Evolutionary conservation across 2,888 invertebrate genomes (phyloP).

Genomic region (Quadroppia sp.): DNA sequence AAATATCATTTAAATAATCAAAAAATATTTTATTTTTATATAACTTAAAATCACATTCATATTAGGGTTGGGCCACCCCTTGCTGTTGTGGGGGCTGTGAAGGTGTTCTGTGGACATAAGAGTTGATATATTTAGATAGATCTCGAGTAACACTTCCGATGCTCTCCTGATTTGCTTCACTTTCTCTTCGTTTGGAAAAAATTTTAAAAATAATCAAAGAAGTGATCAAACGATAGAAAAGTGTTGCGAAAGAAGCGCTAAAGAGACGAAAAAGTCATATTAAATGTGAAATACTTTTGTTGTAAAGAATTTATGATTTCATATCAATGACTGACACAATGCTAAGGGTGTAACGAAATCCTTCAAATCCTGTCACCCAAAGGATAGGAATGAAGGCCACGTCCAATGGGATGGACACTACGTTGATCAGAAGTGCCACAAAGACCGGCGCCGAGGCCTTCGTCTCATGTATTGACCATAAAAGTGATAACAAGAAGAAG

Average conservation of each 20-base stretch:
- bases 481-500: constrained; percentile 10
- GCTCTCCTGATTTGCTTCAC: neutral
- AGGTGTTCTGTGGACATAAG: neutral
- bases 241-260: neutral
- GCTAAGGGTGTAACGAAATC: neutral
- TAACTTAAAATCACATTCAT: neutral
- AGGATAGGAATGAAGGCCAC: neutral
- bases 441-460: neutral
- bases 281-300: too few relatives aligned
- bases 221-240: neutral
- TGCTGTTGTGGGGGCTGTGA: neutral
- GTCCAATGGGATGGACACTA: neutral
- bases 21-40: neutral
- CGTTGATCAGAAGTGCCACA: neutral
- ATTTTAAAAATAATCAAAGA: neutral
- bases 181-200: neutral
- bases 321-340: neutral
- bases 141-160: neutral
- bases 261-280: too few relatives aligned
- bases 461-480: constrained; percentile 16
- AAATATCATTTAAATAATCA: too few relatives aligned
- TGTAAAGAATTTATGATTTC: too few relatives aligned
- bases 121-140: neutral
- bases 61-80: neutral
- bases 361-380: neutral